Base-by-base conservation (phyloP, 30 jellyfish, hydroid and myxozoan genomes). In the Cassiopea andromeda region DNA sequence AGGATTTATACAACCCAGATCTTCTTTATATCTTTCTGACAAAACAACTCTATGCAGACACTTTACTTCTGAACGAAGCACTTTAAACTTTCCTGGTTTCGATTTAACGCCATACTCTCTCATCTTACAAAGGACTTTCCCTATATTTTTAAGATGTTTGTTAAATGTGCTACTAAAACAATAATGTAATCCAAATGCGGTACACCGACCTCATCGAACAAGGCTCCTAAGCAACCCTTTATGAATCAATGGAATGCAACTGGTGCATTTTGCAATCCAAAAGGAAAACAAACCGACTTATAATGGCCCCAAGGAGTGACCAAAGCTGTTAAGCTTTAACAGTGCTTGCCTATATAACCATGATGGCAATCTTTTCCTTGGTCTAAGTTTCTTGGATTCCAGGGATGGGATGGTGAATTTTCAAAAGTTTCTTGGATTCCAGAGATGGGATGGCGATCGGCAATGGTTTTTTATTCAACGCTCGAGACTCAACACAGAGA, bases 241-340 rank as follows among this genome's bases (percentile, higher is more conserved):
- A 83, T 83, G 50, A 43, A 60, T 38, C 91, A 17, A 47, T 83
- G 91, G 59, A 69, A 83, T 69, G 44, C 91, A 10, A 73, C 84
- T 46, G 84, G 91, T 48, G 97, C 85, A 72, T 77, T 86, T 47
- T 85, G 60, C 67, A 90, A 61, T 44, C 95, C 97, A 44, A 91
- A 57, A 12, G 96, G 38, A 27, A 27, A 27, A 27, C 38, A 27
- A 27, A 27, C 38, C 38, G 38, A 27, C 38, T 27, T 27, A 97
- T 46, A 91, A 64, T 50, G 97, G 74, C 92, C 97, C 92, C 87
- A 85, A 14, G 97, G 97, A 47, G 97, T 90, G 13, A 48, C 77
- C 73, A 90, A 82, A 13, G 94, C 97, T 14, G 94, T 83, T 13
- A 6, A 43, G 45, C 75, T 76, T 8, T 88, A 74, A 46, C 60